A percentile compares a stretch with the other conserved stretches of the same genome.
phyloP scores from a whole-genome alignment of 2,888 invertebrate species.

The Biston betularia region DNA sequence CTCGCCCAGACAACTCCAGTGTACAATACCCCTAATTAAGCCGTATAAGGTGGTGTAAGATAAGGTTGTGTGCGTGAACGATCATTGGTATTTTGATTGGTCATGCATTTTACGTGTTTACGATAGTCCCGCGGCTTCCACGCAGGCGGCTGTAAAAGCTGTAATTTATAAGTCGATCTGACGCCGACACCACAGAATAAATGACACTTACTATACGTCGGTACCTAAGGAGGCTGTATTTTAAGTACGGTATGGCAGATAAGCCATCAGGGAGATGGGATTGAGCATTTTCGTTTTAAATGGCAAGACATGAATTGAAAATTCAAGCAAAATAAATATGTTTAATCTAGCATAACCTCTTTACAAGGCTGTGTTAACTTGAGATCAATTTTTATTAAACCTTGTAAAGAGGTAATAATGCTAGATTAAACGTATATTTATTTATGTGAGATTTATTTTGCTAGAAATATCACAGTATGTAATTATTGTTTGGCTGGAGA shows the following conservation, averaged over 20 bases:
- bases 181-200: constrained; percentile 35
- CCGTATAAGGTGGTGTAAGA: constrained; percentile 25
- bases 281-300: constrained; percentile 11
- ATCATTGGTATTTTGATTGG: constrained; percentile 86
- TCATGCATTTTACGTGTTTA: constrained; percentile 86
- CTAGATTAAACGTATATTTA: no score
- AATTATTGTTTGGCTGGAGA: no score
- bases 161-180: constrained; percentile 70
- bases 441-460: no score
- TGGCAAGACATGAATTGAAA: background rate
- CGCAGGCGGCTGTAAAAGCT: constrained; percentile 76
- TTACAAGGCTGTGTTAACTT: no score
- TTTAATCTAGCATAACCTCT: no score
- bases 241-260: constrained; percentile 60
- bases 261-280: constrained; percentile 51
- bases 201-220: constrained; percentile 5
- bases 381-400: no score
- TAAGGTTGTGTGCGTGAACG: constrained; percentile 62
- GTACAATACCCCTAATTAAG: background rate
- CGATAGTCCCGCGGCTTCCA: constrained; percentile 68
- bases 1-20: background rate
- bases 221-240: constrained; percentile 59
- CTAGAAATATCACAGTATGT: no score
- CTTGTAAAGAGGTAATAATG: no score
- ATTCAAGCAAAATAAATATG: no score